A percentile compares a stretch with the other conserved stretches of the same genome.
Evolutionary conservation across 1,140 invertebrate genomes (phyloP).

Genomic region (Drosophila yakuba): DNA sequence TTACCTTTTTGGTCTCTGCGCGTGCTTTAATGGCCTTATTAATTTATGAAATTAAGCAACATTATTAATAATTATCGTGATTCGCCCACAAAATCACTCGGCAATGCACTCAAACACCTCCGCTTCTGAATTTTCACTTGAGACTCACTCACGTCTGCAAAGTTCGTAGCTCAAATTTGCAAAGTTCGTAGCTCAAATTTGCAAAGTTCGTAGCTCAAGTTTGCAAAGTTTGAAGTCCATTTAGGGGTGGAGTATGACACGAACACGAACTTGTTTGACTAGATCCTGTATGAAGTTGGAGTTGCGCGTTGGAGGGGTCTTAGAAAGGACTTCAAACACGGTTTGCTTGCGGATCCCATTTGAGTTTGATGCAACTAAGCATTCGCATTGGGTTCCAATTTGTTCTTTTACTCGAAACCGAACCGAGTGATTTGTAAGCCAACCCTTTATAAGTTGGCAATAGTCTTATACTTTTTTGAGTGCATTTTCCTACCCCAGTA

Average conservation of each 20-base stretch:
- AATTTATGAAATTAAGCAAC: slow-evolving; percentile 60
- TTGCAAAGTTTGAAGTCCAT: not conserved
- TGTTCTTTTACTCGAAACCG: not conserved
- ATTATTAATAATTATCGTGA: slow-evolving; percentile 54
- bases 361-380: slow-evolving; percentile 1
- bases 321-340: not conserved
- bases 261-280: not conserved
- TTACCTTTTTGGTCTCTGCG: slow-evolving; percentile 22
- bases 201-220: slow-evolving; percentile 1
- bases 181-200: not conserved
- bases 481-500: not conserved
- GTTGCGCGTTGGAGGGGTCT: slow-evolving; percentile 7
- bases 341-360: not conserved
- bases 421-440: not conserved
- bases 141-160: slow-evolving; percentile 28
- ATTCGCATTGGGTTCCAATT: not conserved
- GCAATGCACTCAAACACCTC: not conserved
- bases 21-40: slow-evolving; percentile 56
- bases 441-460: slow-evolving; percentile 7
- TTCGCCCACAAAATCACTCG: not conserved
- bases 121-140: not conserved
- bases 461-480: not conserved
- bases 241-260: not conserved
- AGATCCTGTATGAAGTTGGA: not conserved
- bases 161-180: not conserved